Conservation (phyloP, 2,797 vertebrate genomes). For the Graptemys geographica region DNA sequence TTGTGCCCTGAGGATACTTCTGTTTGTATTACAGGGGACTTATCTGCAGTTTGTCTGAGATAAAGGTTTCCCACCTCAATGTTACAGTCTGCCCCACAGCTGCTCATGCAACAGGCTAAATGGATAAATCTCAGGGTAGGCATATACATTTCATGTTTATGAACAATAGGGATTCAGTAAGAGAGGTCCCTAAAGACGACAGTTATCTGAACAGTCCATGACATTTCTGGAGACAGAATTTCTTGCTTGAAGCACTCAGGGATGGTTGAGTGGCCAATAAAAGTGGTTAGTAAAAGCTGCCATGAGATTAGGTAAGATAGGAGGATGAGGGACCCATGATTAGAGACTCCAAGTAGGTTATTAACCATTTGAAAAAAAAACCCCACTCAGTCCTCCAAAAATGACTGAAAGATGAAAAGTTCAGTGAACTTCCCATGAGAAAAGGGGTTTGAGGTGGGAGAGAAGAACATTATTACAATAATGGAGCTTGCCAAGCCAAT, state of each 20-base stretch:
- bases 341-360: background rate
- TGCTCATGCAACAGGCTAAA: slow-evolving; percentile 32
- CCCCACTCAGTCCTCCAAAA: slow-evolving; percentile 42
- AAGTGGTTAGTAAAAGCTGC: slow-evolving; percentile 14
- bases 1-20: background rate
- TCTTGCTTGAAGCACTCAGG: background rate
- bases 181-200: slow-evolving; percentile 5
- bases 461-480: background rate
- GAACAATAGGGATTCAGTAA: slow-evolving; percentile 18
- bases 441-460: background rate
- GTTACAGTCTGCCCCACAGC: slow-evolving; percentile 37
- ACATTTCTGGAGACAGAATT: background rate
- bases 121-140: slow-evolving; percentile 50
- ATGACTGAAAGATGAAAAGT: slow-evolving; percentile 50
- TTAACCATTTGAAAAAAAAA: slow-evolving; percentile 47
- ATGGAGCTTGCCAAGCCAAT: background rate
- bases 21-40: slow-evolving; percentile 17
- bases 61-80: slow-evolving; percentile 15
- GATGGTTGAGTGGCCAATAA: slow-evolving; percentile 21
- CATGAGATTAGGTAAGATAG: slow-evolving; percentile 41
- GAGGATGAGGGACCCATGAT: background rate
- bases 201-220: background rate
- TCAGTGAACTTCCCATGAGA: slow-evolving; percentile 56
- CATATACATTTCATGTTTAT: background rate
- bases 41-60: slow-evolving; percentile 22